phyloP scores from a whole-genome alignment of 2,797 vertebrate genomes.

The Brachymystax lenok region DNA sequence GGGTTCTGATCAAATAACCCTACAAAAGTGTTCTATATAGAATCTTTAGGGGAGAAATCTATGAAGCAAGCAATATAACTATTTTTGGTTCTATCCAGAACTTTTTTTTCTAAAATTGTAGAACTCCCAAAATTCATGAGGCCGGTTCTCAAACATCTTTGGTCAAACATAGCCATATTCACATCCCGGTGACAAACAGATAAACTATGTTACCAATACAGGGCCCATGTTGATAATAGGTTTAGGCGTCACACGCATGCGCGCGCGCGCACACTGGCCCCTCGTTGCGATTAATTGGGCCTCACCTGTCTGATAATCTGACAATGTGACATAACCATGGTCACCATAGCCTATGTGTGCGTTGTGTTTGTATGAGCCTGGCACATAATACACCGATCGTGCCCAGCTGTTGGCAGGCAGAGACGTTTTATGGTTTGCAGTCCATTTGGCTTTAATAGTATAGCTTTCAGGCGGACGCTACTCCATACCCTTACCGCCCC shows the following conservation, averaged over 20 bases:
- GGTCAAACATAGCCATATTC: background rate
- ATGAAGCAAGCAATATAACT: too few species aligned
- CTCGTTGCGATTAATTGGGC: slow-evolving; percentile 14
- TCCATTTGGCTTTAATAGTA: slow-evolving; percentile 79
- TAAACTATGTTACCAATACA: background rate
- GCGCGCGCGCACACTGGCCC: background rate
- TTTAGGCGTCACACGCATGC: background rate
- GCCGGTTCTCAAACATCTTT: background rate
- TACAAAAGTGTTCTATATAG: too few species aligned
- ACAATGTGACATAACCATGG: slow-evolving; percentile 46
- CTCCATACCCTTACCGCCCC: slow-evolving; percentile 76
- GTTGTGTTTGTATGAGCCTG: slow-evolving; percentile 41
- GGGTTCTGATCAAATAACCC: too few species aligned
- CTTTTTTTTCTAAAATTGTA: background rate
- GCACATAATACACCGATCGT: slow-evolving; percentile 67
- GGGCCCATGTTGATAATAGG: too few species aligned
- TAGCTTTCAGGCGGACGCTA: slow-evolving; percentile 72
- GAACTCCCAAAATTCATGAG: background rate
- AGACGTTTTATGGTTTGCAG: slow-evolving; percentile 73
- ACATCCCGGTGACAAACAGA: background rate
- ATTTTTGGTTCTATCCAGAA: too few species aligned
- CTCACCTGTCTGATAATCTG: slow-evolving; percentile 52
- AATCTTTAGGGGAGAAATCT: too few species aligned
- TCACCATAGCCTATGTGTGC: slow-evolving; percentile 37
- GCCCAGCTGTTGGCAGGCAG: slow-evolving; percentile 78